These are phyloP conservation scores for Pangasianodon gigas DNA, from an alignment of 2,113 vertebrate genomes.

Conservation along the genomic window DNA sequence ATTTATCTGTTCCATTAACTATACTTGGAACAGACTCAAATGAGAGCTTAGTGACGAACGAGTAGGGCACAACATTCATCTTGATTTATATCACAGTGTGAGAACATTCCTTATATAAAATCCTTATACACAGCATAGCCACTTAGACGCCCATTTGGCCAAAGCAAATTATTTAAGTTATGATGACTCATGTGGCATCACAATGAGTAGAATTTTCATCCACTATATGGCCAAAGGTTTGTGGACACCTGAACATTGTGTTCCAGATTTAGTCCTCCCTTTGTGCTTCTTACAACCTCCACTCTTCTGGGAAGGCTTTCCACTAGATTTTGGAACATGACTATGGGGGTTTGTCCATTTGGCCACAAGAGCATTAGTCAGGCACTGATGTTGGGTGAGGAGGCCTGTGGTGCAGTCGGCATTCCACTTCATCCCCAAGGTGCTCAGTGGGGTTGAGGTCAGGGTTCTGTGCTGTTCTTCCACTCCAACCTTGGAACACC, in stretches of 20 bases:
- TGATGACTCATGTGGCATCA: not conserved
- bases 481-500: too few relatives aligned
- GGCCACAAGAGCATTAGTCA: too few relatives aligned
- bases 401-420: not conserved
- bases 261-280: not conserved
- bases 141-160: not conserved
- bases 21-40: not conserved
- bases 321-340: not conserved
- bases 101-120: not conserved
- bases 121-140: not conserved
- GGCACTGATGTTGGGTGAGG: not conserved
- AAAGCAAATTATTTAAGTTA: not conserved
- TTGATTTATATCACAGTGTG: not conserved
- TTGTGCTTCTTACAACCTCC: not conserved
- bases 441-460: too few relatives aligned
- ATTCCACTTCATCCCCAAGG: not conserved
- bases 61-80: not conserved
- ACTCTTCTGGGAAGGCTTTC: not conserved
- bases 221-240: not conserved
- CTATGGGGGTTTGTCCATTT: not conserved
- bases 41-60: too few relatives aligned
- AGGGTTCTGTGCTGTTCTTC: too few relatives aligned
- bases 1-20: conserved; percentile 16
- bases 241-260: not conserved
- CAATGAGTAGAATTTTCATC: not conserved